Conservation (phyloP, 2,888 invertebrate species). For the Dryocosmus kuriphilus region DNA sequence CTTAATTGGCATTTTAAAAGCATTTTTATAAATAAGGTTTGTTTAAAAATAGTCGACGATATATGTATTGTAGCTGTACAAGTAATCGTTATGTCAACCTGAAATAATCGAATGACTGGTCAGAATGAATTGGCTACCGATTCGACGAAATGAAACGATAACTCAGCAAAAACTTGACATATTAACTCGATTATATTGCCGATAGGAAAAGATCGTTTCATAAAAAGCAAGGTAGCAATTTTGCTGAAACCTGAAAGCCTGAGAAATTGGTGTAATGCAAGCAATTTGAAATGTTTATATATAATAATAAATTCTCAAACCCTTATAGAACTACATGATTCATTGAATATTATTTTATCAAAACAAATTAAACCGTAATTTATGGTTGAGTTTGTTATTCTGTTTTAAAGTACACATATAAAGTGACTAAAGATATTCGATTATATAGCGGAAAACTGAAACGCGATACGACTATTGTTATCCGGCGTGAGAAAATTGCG, state of each 20-base stretch:
- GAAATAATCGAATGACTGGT: constrained; percentile 1
- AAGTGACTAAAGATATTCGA: neutral
- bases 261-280: neutral
- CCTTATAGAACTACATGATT: neutral
- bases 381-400: neutral
- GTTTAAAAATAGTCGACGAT: too few relatives aligned
- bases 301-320: neutral
- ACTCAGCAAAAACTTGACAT: constrained; percentile 14
- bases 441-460: neutral
- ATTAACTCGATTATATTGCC: constrained; percentile 6
- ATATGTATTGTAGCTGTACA: neutral
- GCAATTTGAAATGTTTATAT: neutral
- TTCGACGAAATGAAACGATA: constrained; percentile 8
- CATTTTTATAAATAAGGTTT: too few relatives aligned
- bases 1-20: too few relatives aligned
- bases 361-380: neutral
- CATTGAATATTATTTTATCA: neutral
- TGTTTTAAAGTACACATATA: neutral
- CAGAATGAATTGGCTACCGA: constrained; percentile 11
- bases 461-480: neutral
- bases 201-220: neutral
- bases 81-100: neutral
- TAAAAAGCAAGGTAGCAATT: neutral
- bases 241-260: neutral
- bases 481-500: neutral